A percentile compares a stretch with the other conserved stretches of the same genome.
Conservation (phyloP, 2,888 invertebrate species). For the Lasioglossum figueresi region DNA sequence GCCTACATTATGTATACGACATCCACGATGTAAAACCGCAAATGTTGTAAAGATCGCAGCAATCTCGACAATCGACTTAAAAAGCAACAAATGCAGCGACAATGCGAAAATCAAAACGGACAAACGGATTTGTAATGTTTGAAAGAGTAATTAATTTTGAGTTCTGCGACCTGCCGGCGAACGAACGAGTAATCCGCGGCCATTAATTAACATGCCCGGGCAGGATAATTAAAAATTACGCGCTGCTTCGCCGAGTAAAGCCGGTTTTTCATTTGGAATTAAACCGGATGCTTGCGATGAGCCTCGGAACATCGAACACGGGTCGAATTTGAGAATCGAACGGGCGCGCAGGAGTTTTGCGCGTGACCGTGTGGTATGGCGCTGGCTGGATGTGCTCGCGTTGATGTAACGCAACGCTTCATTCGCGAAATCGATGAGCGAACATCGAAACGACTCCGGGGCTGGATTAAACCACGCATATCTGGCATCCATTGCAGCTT, state of each 20-base stretch:
- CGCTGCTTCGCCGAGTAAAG: neutral
- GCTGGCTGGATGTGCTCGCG: neutral
- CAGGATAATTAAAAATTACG: neutral
- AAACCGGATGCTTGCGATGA: slow-evolving; percentile 1
- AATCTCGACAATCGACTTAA: neutral
- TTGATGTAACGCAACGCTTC: slow-evolving; percentile 37
- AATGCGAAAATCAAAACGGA: neutral
- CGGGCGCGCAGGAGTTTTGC: slow-evolving; percentile 6
- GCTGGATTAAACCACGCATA: slow-evolving; percentile 64
- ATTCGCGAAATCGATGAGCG: slow-evolving; percentile 56
- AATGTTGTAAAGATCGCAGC: neutral
- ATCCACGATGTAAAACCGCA: neutral
- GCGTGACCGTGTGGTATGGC: neutral
- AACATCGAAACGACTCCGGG: slow-evolving; percentile 46
- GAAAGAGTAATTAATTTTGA: neutral
- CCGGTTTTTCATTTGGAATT: neutral
- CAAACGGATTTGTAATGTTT: neutral
- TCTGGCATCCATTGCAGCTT: slow-evolving; percentile 62
- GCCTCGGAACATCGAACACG: neutral
- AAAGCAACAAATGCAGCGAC: neutral
- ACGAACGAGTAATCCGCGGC: neutral
- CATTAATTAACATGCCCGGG: neutral
- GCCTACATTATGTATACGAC: neutral
- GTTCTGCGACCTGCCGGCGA: neutral
- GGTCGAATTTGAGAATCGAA: slow-evolving; percentile 10